Conservation (phyloP, 2,888 invertebrate genomes). For the Drosophila stalkeri region DNA sequence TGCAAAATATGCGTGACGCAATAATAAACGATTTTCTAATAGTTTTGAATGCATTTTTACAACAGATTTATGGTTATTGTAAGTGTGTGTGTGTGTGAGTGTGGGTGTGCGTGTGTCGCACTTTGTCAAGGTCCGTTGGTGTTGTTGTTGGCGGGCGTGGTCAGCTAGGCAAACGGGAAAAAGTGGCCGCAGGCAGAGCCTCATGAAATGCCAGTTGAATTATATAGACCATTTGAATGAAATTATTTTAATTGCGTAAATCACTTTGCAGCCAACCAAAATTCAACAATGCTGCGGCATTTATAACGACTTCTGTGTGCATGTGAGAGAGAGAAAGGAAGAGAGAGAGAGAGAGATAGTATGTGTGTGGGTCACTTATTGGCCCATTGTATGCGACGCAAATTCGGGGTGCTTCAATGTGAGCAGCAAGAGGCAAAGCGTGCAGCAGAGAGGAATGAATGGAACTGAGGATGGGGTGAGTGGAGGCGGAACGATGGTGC, state of each 20-base stretch:
- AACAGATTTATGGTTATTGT: slow-evolving; percentile 50
- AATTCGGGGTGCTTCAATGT: slow-evolving; percentile 42
- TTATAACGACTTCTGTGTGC: slow-evolving; percentile 30
- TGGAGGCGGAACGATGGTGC: neutral
- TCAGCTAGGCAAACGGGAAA: slow-evolving; percentile 32
- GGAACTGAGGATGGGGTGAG: neutral
- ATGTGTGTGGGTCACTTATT: slow-evolving; percentile 64
- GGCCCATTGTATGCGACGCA: slow-evolving; percentile 65
- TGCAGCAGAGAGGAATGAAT: neutral
- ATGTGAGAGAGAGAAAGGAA: slow-evolving; percentile 5
- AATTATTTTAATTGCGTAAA: slow-evolving; percentile 81
- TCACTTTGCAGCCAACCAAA: slow-evolving; percentile 75
- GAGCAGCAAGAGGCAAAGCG: slow-evolving; percentile 16
- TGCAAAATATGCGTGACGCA: slow-evolving; percentile 41
- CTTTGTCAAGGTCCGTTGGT: slow-evolving; percentile 37
- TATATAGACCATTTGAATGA: slow-evolving; percentile 79
- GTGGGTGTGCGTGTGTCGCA: neutral
- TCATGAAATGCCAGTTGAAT: slow-evolving; percentile 75
- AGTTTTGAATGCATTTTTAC: slow-evolving; percentile 52
- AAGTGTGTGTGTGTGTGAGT: slow-evolving; percentile 7
- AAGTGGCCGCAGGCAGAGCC: slow-evolving; percentile 58
- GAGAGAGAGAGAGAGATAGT: no score
- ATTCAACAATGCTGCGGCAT: slow-evolving; percentile 72
- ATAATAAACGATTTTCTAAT: slow-evolving; percentile 54
- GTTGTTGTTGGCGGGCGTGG: slow-evolving; percentile 33